phyloP scores from a whole-genome alignment of 2,113 vertebrate species.

The Enhydra lutris region DNA sequence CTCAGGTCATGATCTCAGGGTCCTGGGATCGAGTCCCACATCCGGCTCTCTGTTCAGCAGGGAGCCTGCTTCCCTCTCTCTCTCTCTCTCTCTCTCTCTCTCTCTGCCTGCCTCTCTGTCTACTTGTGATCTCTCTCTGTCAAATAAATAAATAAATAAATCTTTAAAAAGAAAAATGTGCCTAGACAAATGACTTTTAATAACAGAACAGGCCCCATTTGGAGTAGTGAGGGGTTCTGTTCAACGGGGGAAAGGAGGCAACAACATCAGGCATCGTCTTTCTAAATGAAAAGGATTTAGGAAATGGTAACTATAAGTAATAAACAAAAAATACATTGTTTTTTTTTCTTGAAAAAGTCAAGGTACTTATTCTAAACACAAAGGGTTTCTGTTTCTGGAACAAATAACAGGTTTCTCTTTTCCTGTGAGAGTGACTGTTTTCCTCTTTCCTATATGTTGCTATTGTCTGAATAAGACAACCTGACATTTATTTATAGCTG shows the following conservation, averaged over 20 bases:
- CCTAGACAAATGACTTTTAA: constrained; percentile 64
- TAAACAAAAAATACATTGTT: background rate
- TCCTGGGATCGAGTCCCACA: too few species aligned
- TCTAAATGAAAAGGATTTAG: constrained; percentile 46
- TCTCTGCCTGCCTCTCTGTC: too few species aligned
- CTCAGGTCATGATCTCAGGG: too few species aligned
- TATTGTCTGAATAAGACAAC: constrained; percentile 10
- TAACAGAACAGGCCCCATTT: constrained; percentile 11
- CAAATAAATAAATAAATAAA: too few species aligned
- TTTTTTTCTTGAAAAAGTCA: background rate
- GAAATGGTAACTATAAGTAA: constrained; percentile 7
- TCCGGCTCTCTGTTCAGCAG: too few species aligned
- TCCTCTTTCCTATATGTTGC: background rate
- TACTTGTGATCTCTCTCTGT: too few species aligned
- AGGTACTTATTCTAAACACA: background rate
- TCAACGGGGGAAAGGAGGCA: constrained; percentile 25
- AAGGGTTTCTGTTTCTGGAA: background rate
- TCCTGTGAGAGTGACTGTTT: background rate
- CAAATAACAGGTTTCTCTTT: constrained; percentile 31
- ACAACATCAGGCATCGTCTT: background rate
- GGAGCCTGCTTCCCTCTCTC: too few species aligned
- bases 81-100: too few species aligned
- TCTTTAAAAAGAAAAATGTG: background rate
- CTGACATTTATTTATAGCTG: background rate
- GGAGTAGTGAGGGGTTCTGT: background rate